These are phyloP conservation scores for Furcifer pardalis DNA, from an alignment of 2,797 vertebrate genomes.

Conservation along the genomic window DNA sequence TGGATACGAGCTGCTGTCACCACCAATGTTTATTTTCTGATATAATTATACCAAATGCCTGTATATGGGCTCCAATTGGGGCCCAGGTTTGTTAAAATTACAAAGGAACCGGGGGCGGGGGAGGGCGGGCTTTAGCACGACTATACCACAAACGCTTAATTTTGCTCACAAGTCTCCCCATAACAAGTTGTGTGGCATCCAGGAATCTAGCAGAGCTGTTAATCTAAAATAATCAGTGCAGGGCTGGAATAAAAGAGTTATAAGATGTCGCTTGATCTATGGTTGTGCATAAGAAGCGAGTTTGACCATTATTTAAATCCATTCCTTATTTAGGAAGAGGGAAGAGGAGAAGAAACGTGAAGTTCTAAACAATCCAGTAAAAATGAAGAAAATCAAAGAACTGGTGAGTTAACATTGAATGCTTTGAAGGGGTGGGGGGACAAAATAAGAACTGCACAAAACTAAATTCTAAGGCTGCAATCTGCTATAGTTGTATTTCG, in stretches of 20 bases:
- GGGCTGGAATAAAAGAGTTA: neutral
- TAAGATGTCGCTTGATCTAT: neutral
- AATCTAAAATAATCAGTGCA: neutral
- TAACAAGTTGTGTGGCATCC: neutral
- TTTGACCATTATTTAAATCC: neutral
- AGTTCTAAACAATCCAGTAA: conserved; percentile 92
- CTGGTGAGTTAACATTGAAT: conserved; percentile 78
- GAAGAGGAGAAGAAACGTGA: conserved; percentile 95
- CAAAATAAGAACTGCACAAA: neutral
- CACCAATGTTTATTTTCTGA: too few relatives aligned
- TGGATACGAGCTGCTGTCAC: too few relatives aligned
- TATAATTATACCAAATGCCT: too few relatives aligned
- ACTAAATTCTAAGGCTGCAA: neutral
- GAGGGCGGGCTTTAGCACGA: neutral
- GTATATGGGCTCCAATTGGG: neutral
- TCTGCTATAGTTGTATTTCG: neutral
- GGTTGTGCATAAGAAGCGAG: neutral
- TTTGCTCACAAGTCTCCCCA: neutral
- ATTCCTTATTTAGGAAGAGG: conserved; percentile 81
- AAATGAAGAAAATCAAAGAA: conserved; percentile 97
- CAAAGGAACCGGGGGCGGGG: neutral
- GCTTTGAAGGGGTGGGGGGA: neutral
- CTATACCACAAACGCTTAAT: neutral
- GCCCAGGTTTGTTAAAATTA: neutral
- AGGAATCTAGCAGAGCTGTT: neutral